Conservation (phyloP, 2,113 vertebrate genomes). For the Paraplagusia blochii region DNA sequence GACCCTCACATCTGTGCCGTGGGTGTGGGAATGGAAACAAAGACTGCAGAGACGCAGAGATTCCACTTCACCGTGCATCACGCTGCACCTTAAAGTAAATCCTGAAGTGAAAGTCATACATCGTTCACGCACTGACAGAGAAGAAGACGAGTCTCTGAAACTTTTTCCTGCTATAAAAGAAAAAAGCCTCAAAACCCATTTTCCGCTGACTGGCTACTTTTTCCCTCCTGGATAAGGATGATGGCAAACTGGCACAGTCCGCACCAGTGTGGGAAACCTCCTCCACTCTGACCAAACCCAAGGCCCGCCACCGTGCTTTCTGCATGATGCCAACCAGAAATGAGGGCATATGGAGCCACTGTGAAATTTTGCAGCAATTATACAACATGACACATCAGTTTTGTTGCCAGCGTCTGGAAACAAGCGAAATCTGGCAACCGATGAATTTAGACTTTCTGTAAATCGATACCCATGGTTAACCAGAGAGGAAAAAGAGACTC, state of each 20-base stretch:
- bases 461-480: conserved; percentile 50
- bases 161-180: conserved; percentile 57
- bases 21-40: conserved; percentile 12
- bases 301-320: conserved; percentile 42
- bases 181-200: conserved; percentile 63
- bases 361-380: conserved; percentile 42
- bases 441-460: conserved; percentile 16
- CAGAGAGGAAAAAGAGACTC: conserved; percentile 38
- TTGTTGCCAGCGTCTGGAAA: conserved; percentile 40
- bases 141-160: conserved; percentile 45
- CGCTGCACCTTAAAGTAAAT: conserved; percentile 43
- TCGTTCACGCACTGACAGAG: conserved; percentile 32
- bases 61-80: conserved; percentile 30
- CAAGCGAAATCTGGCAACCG: conserved; percentile 34
- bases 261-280: conserved; percentile 54
- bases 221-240: conserved; percentile 48
- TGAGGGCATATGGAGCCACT: conserved; percentile 31
- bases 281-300: conserved; percentile 47
- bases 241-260: conserved; percentile 38
- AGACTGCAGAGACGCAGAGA: conserved; percentile 16
- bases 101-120: conserved; percentile 29
- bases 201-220: conserved; percentile 69
- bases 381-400: conserved; percentile 48
- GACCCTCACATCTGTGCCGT: conserved; percentile 3
- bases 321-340: conserved; percentile 60